phyloP scores from a whole-genome alignment of 2,888 invertebrate species.

The Dynastes maya region DNA sequence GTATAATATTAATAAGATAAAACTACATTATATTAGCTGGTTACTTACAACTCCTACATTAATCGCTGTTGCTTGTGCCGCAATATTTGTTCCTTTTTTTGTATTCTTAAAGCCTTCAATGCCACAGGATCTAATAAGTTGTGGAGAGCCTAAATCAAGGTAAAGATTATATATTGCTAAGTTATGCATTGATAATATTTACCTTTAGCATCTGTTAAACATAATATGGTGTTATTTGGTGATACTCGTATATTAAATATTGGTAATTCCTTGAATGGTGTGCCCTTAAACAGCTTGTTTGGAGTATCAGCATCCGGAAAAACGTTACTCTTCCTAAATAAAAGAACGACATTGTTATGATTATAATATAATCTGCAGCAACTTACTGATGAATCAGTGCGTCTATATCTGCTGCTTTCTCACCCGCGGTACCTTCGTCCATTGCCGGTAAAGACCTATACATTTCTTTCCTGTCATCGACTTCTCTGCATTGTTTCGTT shows the following conservation, averaged over 20 bases:
- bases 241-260: slow-evolving; percentile 87
- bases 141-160: slow-evolving; percentile 70
- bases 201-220: slow-evolving; percentile 82
- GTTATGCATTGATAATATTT: slow-evolving; percentile 48
- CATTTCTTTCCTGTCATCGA: slow-evolving; percentile 73
- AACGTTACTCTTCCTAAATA: slow-evolving; percentile 77
- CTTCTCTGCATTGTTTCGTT: slow-evolving; percentile 65
- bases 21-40: slow-evolving; percentile 20
- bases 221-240: slow-evolving; percentile 91
- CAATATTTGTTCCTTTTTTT: slow-evolving; percentile 96
- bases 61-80: slow-evolving; percentile 95
- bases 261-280: slow-evolving; percentile 85
- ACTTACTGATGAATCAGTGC: slow-evolving; percentile 75
- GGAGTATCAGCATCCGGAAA: slow-evolving; percentile 86
- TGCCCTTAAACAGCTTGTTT: slow-evolving; percentile 81
- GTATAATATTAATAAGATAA: slow-evolving; percentile 54
- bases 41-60: slow-evolving; percentile 81
- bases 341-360: slow-evolving; percentile 7
- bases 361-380: not conserved
- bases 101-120: slow-evolving; percentile 96
- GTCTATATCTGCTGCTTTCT: slow-evolving; percentile 82
- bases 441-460: slow-evolving; percentile 71
- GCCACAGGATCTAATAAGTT: slow-evolving; percentile 84
- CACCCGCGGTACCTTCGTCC: slow-evolving; percentile 88
- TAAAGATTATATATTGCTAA: not conserved